Conservation (phyloP, 1,140 invertebrate species). For the Drosophila truncata region DNA sequence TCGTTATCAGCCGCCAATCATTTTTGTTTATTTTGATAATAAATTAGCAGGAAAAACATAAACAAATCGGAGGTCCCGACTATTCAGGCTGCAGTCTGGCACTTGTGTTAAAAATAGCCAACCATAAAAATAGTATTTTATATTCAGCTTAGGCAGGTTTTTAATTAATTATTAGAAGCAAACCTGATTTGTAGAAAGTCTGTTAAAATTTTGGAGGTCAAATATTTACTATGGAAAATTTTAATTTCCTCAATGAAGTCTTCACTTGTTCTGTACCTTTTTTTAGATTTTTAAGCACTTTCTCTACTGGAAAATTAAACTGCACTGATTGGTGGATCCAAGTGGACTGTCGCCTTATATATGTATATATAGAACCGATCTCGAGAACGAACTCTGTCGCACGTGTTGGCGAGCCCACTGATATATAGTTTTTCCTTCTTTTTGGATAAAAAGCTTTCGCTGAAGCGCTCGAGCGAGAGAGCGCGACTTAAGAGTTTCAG, state of each 20-base stretch:
- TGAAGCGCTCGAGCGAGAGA: conserved; percentile 30
- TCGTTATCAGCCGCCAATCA: conserved; percentile 34
- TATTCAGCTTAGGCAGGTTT: conserved; percentile 1
- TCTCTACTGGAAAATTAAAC: conserved; percentile 34
- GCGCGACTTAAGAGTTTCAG: conserved; percentile 45
- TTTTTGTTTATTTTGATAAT: conserved; percentile 56
- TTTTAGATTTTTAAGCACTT: conserved; percentile 21
- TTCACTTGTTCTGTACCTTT: conserved; percentile 38
- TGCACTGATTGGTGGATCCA: conserved; percentile 9
- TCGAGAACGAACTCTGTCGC: conserved; percentile 3
- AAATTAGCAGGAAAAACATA: conserved; percentile 56
- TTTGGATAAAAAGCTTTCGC: conserved; percentile 60
- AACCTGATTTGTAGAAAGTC: conserved; percentile 1
- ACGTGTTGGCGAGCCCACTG: conserved; percentile 39
- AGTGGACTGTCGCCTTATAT: conserved; percentile 21
- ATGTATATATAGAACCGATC: conserved; percentile 13
- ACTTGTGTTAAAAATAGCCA: conserved; percentile 8
- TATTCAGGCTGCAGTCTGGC: conserved; percentile 6
- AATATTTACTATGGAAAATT: background rate
- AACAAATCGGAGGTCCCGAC: conserved; percentile 46
- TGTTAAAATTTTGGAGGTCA: conserved; percentile 5
- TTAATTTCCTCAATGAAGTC: background rate
- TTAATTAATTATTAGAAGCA: background rate
- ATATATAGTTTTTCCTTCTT: conserved; percentile 6
- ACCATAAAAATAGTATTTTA: background rate